Evolutionary conservation across 1,140 invertebrate species (phyloP), one percentile per base, ranked within the genome.

Genomic region (Trachelipus rathkii): DNA sequence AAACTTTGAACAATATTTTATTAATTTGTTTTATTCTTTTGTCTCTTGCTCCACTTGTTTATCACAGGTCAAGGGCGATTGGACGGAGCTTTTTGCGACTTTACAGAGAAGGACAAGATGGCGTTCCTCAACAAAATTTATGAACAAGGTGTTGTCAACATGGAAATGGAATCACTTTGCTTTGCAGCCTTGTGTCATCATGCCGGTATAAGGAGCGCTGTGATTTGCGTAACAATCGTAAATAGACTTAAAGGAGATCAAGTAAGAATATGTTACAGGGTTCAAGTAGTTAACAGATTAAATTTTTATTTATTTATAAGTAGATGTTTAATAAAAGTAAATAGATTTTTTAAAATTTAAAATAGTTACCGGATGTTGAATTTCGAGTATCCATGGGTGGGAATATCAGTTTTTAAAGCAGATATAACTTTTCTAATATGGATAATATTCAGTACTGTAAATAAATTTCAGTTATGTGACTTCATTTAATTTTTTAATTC

Each of bases 1-100:
- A 33, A 33, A 33, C 33, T 33, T 1, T 33, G 33, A 33, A 33
- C 1, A 33, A 33, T 33, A 33, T 33, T 33, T 33, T 33, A 33
- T 33, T n/a, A n/a, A n/a, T n/a, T n/a, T n/a, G n/a, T n/a, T n/a
- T n/a, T n/a, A n/a, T n/a, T n/a, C n/a, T n/a, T n/a, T n/a, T n/a
- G n/a, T n/a, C n/a, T n/a, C n/a, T n/a, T n/a, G n/a, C n/a, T n/a
- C n/a, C n/a, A n/a, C n/a, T 33, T 33, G 33, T 6, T 33, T 3
- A 33, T 60, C 11, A 8, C 67, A 82, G 81, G 81, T 19, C 95
- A 98, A 87, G 96, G 92, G 4, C 89, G 97, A 75, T 85, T 98
- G 76, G 97, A 99, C 85, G 97, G 97, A 0, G 95, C 96, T 7
- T 98, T 99, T 86, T 99, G 96, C 85, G 94, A 97, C 76, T 98